Evolutionary conservation across 1,140 invertebrate species (phyloP).

Genomic region (Brachionus asplanchnoidis): DNA sequence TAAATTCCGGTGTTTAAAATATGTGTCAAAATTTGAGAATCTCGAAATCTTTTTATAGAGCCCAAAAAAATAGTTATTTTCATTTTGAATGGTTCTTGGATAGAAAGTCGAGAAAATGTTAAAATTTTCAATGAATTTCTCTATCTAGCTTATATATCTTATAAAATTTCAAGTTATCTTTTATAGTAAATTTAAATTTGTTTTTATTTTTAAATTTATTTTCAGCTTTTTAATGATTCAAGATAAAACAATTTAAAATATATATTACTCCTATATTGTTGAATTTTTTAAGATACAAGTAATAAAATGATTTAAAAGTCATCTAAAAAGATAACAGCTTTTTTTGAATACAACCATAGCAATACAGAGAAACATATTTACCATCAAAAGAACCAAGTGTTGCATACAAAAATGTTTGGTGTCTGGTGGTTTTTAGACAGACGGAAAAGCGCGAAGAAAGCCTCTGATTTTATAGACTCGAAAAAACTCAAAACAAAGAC

Average conservation of each 20-base stretch:
- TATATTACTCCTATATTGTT: background rate
- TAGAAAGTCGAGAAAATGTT: background rate
- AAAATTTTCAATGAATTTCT: background rate
- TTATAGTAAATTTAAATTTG: background rate
- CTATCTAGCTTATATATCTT: background rate
- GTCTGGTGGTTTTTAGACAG: constrained; percentile 4
- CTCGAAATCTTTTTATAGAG: background rate
- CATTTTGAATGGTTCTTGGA: background rate
- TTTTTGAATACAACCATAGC: background rate
- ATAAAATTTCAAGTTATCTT: background rate
- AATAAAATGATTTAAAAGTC: constrained; percentile 16
- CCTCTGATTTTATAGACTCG: background rate
- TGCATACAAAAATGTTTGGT: constrained; percentile 5
- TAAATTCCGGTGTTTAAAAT: background rate
- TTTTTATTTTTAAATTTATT: background rate
- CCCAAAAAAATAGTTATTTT: background rate
- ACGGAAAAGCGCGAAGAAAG: background rate
- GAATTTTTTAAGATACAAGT: background rate
- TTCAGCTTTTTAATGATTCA: background rate
- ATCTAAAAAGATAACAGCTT: background rate
- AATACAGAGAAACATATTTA: background rate
- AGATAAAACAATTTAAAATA: background rate
- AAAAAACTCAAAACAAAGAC: background rate
- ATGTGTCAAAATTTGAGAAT: background rate
- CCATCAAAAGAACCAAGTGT: background rate